Evolutionary conservation across 2,797 vertebrate species (phyloP), one percentile per base, ranked within the genome.

Genomic region (Lacerta agilis): DNA sequence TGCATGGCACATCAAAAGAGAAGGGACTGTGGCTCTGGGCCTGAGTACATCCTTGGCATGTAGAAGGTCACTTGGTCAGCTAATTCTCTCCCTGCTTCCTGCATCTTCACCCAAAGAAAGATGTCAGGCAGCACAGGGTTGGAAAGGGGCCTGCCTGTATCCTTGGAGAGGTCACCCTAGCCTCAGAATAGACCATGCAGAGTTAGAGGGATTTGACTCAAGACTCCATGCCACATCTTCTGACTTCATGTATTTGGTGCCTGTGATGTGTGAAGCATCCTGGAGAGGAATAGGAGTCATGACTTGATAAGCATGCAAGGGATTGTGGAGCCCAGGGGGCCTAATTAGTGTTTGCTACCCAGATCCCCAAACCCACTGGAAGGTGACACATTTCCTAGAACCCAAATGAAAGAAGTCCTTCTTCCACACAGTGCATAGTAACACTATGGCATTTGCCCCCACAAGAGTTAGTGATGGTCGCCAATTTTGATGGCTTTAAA

Each of bases 371-470:
- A 93, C 91, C 94, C 87, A 85, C 83, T 93, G 91, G 90, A 89
- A 58, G 25, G 25, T 17, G 58, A 89, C 95, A 95, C 94, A 94
- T 85, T 94, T 92, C 43, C 5, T 95, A 94, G 94, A 97, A 96
- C 96, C 95, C 90, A 90, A 91, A 95, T 61, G 58, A 61, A 23
- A 61, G 18, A 49, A 49, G 49, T 15, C 11, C 49, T 49, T 49
- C 49, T 49, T 49, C 49, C 49, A 15, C 49, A 49, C 11, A 49
- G 5, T 23, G 58, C 58, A 18, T 7, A 61, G 58, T 61, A 18
- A 49, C 61, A 61, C 58, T 61, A 61, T 61, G 6, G 6, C 58
- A 61, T 61, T 61, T 23, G 58, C 58, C 3, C 58, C 18, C 20
- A 23, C 58, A 61, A 61, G 58, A 61, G 58, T 61, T 61, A 6